phyloP scores from a whole-genome alignment of 2,888 invertebrate genomes.

The Arge pagana region DNA sequence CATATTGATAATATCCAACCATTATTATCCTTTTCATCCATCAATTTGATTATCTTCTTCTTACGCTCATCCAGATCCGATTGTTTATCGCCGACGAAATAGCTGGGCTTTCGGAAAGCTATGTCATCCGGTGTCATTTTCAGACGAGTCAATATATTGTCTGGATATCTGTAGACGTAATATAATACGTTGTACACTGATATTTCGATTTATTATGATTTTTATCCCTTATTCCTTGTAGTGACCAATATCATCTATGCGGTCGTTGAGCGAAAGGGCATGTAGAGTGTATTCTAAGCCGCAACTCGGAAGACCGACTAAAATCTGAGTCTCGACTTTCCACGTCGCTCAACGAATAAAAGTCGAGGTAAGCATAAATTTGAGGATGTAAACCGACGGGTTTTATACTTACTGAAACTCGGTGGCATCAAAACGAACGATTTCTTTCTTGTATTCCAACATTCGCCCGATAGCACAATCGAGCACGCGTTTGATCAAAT shows the following conservation, averaged over 20 bases:
- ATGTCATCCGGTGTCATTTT: conserved; percentile 71
- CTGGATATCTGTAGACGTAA: conserved; percentile 74
- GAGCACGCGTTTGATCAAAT: conserved; percentile 63
- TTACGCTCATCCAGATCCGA: conserved; percentile 40
- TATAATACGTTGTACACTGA: too few species aligned
- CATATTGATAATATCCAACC: conserved; percentile 13
- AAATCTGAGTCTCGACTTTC: neutral
- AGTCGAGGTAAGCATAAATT: neutral
- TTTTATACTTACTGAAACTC: conserved; percentile 57
- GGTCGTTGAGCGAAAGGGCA: too few species aligned
- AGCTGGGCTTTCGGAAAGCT: conserved; percentile 68
- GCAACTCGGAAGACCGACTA: too few species aligned
- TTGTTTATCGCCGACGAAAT: conserved; percentile 65
- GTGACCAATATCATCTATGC: too few species aligned
- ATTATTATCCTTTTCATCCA: conserved; percentile 37
- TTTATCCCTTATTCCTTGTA: too few species aligned
- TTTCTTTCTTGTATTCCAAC: conserved; percentile 63
- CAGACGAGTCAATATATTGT: conserved; percentile 71
- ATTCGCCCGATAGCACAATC: conserved; percentile 65
- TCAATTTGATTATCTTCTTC: conserved; percentile 41
- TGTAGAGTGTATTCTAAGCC: too few species aligned
- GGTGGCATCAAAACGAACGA: conserved; percentile 64
- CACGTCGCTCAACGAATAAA: neutral
- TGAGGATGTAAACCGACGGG: neutral
- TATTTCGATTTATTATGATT: too few species aligned